Conservation (phyloP, 1,140 invertebrate species). For the Leptinotarsa undecemlineata region DNA sequence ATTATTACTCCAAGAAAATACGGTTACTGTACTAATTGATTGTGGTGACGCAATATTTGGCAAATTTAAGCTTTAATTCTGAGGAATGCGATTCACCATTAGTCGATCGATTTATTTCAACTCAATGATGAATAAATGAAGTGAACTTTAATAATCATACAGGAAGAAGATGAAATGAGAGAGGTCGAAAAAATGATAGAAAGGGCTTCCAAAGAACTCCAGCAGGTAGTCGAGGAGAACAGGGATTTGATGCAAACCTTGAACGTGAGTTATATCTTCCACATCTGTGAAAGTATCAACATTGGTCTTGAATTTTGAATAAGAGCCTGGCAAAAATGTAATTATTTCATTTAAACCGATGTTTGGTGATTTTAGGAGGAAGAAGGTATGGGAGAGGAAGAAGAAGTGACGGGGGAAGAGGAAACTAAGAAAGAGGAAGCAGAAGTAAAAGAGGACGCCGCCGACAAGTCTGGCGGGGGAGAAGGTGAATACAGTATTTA, state of each 20-base stretch:
- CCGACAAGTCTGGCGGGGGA: neutral
- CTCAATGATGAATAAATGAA: slow-evolving; percentile 19
- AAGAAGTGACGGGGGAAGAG: neutral
- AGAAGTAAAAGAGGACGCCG: neutral
- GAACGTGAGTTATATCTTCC: neutral
- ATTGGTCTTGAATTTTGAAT: too few relatives aligned
- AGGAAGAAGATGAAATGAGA: slow-evolving; percentile 43
- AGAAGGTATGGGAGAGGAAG: neutral
- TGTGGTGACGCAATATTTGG: neutral
- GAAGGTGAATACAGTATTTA: neutral
- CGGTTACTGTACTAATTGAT: too few relatives aligned
- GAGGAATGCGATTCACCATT: neutral
- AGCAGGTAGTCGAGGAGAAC: slow-evolving; percentile 45
- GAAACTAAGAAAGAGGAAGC: neutral
- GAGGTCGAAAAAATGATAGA: slow-evolving; percentile 48
- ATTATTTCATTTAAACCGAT: too few relatives aligned
- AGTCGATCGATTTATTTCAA: neutral
- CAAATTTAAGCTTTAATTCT: neutral
- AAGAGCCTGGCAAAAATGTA: too few relatives aligned
- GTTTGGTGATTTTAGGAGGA: neutral
- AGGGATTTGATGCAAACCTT: slow-evolving; percentile 39
- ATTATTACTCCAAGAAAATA: too few relatives aligned
- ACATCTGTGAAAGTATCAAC: too few relatives aligned
- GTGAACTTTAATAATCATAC: neutral
- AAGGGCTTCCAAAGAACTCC: slow-evolving; percentile 43